A percentile compares a stretch with the other conserved stretches of the same genome.
Conservation (phyloP, 2,797 vertebrate species). For the Chaetophractus vellerosus region DNA sequence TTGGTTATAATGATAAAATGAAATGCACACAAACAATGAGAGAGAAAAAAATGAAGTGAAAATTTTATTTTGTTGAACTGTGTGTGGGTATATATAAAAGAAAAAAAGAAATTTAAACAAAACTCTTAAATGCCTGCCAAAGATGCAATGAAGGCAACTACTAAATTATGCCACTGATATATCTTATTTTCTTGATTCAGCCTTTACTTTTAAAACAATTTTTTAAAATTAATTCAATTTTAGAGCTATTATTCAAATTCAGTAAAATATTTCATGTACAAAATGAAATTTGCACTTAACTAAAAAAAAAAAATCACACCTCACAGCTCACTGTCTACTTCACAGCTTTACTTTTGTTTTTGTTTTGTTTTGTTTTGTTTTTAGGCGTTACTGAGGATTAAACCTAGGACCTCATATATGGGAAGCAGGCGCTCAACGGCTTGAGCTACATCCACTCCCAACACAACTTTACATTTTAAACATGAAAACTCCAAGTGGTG, state of each 20-base stretch:
- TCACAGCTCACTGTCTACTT: background rate
- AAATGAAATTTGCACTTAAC: background rate
- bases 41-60: background rate
- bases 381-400: no score
- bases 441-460: no score
- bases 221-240: background rate
- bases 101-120: conserved; percentile 44
- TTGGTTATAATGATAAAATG: background rate
- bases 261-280: background rate
- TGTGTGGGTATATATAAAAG: background rate
- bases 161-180: background rate
- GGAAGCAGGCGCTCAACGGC: no score
- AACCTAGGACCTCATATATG: no score
- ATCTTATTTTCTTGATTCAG: background rate
- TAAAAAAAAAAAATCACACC: background rate
- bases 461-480: background rate
- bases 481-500: background rate
- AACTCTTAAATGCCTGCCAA: conserved; percentile 9
- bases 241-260: background rate
- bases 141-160: background rate
- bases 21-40: background rate
- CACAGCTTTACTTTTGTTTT: no score
- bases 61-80: background rate
- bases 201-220: conserved; percentile 4
- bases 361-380: no score